A percentile compares a stretch with the other conserved stretches of the same genome.
These are phyloP conservation scores for Oreamnos americanus DNA, from an alignment of 2,113 vertebrate species.

Conservation along the genomic window DNA sequence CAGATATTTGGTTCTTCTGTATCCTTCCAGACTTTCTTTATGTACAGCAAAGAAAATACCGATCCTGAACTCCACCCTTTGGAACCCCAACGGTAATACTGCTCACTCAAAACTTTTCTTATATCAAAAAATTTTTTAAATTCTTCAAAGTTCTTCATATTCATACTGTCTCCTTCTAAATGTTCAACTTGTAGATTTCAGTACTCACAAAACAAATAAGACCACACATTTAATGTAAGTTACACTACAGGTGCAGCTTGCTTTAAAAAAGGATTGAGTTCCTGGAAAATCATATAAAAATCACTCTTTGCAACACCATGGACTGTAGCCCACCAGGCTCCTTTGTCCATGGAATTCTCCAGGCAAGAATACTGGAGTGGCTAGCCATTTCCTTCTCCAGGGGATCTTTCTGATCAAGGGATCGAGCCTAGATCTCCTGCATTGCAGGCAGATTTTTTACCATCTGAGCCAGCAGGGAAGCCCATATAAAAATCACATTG, in stretches of 20 bases:
- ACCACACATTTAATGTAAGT: not conserved
- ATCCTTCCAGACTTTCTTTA: too few species aligned
- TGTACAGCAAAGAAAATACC: not conserved
- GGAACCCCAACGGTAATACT: not conserved
- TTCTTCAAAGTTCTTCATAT: not conserved
- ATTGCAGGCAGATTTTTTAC: not conserved
- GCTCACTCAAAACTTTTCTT: not conserved
- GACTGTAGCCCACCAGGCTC: not conserved
- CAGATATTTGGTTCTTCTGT: not conserved
- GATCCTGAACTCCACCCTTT: too few species aligned
- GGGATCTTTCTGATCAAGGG: not conserved
- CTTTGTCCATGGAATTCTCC: not conserved
- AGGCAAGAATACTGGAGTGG: not conserved
- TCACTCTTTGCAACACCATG: not conserved
- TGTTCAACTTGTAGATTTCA: not conserved
- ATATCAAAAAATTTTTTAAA: not conserved
- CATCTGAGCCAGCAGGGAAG: not conserved
- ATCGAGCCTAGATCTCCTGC: not conserved
- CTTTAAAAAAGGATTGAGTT: not conserved
- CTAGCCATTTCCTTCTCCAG: not conserved
- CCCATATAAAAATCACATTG: fast-evolving
- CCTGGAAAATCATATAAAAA: not conserved
- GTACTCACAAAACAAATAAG: not conserved
- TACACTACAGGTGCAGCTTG: not conserved
- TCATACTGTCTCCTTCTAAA: not conserved